These are phyloP conservation scores for Sebastiscus albofasciatus DNA, from an alignment of 2,797 vertebrate species.

Conservation along the genomic window DNA sequence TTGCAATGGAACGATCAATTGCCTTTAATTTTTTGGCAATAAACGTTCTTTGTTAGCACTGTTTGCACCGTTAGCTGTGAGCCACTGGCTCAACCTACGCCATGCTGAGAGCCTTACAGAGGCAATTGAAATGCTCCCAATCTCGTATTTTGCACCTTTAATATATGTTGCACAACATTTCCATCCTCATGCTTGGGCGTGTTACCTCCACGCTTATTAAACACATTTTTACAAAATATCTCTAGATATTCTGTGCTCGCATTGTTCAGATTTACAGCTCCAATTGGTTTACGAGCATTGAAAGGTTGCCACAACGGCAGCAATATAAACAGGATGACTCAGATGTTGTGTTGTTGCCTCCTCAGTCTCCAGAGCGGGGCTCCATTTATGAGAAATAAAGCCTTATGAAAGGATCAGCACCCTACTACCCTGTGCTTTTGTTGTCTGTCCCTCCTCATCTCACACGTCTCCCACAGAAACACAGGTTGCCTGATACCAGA, in stretches of 20 bases:
- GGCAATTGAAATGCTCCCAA: too few relatives aligned
- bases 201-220: neutral
- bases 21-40: too few relatives aligned
- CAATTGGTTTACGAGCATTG: conserved; percentile 4
- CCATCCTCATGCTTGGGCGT: neutral
- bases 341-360: conserved; percentile 22
- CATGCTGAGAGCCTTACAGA: too few relatives aligned
- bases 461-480: conserved; percentile 21
- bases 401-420: conserved; percentile 42
- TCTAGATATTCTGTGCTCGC: neutral
- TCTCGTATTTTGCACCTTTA: neutral
- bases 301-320: conserved; percentile 19
- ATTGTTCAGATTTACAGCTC: neutral
- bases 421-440: conserved; percentile 23
- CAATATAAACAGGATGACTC: conserved; percentile 35
- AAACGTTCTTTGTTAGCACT: too few relatives aligned
- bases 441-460: conserved; percentile 31
- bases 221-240: neutral
- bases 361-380: conserved; percentile 5
- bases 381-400: conserved; percentile 44
- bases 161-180: neutral
- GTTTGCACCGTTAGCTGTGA: too few relatives aligned
- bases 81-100: too few relatives aligned
- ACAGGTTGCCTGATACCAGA: conserved; percentile 43
- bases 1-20: too few relatives aligned